These are phyloP conservation scores for Aix galericulata DNA, from an alignment of 2,113 vertebrate species.

Conservation along the genomic window DNA sequence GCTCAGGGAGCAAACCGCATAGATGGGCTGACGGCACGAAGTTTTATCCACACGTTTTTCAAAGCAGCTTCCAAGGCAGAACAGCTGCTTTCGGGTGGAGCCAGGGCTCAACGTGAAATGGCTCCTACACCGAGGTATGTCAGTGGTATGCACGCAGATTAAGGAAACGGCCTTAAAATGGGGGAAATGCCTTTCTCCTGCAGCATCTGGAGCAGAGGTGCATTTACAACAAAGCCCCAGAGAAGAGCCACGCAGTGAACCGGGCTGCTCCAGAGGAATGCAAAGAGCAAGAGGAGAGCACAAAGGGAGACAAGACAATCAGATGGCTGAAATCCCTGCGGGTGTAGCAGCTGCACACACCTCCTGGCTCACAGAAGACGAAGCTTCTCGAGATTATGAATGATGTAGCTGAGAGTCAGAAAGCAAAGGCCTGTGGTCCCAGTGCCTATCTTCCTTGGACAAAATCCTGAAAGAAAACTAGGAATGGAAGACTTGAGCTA, in stretches of 20 bases:
- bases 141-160: background rate
- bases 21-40: background rate
- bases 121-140: background rate
- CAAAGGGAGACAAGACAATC: background rate
- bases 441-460: background rate
- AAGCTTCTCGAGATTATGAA: background rate
- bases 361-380: background rate
- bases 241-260: background rate
- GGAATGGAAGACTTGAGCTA: background rate
- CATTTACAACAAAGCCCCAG: background rate
- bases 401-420: background rate
- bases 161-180: no score
- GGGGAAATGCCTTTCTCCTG: background rate
- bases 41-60: background rate
- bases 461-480: background rate
- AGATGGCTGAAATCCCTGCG: background rate
- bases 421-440: background rate
- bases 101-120: background rate
- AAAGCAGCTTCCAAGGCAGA: conserved; percentile 22
- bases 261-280: background rate
- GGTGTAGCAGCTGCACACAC: background rate
- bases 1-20: background rate
- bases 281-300: background rate
- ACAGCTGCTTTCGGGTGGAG: conserved; percentile 19
- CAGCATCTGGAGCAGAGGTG: background rate